Percentiles rank a stretch among this genome's conserved stretches.
These are phyloP conservation scores for Augochlora pura DNA, from an alignment of 1,140 invertebrate genomes.

Conservation along the genomic window DNA sequence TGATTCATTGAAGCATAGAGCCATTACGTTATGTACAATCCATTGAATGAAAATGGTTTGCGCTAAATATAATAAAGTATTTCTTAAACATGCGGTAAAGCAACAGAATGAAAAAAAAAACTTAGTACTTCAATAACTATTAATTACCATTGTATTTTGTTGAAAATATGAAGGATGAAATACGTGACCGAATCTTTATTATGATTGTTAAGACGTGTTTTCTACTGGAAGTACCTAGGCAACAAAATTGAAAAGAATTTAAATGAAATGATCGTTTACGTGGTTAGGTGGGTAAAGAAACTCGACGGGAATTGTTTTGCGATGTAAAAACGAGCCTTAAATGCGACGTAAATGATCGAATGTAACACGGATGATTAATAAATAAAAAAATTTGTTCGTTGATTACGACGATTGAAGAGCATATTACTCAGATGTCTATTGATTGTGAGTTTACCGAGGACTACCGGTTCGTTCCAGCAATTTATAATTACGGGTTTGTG, in stretches of 20 bases:
- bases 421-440: constrained; percentile 45
- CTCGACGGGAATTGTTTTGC: constrained; percentile 1
- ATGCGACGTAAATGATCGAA: not conserved
- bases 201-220: not conserved
- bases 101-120: not conserved
- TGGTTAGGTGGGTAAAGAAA: constrained; percentile 41
- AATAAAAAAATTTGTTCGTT: constrained; percentile 16
- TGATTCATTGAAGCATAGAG: not conserved
- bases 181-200: not conserved
- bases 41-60: not conserved
- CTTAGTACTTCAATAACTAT: not conserved
- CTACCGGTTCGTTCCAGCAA: constrained; percentile 9
- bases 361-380: not conserved
- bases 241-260: not conserved
- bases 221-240: constrained; percentile 1
- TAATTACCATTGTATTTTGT: not conserved
- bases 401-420: constrained; percentile 23
- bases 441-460: constrained; percentile 39
- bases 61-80: constrained; percentile 13
- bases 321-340: not conserved
- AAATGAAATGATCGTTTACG: not conserved
- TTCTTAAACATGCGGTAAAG: not conserved
- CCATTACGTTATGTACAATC: not conserved
- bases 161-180: not conserved
- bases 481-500: constrained; percentile 5